phyloP scores from a whole-genome alignment of 2,797 vertebrate genomes.

The Spinibarbus caldwelli region DNA sequence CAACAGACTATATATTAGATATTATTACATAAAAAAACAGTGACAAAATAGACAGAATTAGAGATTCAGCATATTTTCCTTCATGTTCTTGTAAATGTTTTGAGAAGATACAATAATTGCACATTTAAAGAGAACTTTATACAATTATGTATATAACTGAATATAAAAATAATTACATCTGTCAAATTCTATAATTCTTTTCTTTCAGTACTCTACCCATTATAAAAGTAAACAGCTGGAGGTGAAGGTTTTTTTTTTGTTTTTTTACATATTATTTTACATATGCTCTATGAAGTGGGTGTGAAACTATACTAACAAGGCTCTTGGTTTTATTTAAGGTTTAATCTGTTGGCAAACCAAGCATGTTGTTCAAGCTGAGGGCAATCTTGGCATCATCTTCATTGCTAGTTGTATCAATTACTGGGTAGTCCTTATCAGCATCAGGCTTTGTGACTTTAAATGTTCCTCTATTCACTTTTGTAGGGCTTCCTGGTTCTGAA shows the following conservation, averaged over 20 bases:
- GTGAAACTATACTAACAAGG: neutral
- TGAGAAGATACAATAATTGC: neutral
- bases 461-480: constrained; percentile 68
- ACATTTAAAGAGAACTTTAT: constrained; percentile 16
- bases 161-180: constrained; percentile 42
- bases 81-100: neutral
- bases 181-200: neutral
- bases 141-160: neutral
- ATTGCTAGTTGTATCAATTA: constrained; percentile 55
- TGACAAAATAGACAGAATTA: constrained; percentile 14
- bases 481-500: constrained; percentile 49
- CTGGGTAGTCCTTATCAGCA: constrained; percentile 49
- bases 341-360: constrained; percentile 64
- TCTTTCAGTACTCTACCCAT: neutral
- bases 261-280: neutral
- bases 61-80: constrained; percentile 12
- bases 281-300: neutral
- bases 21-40: constrained; percentile 12
- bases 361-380: constrained; percentile 77
- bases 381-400: constrained; percentile 64
- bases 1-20: constrained; percentile 33
- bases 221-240: neutral
- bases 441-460: constrained; percentile 73
- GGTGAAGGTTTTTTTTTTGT: too few species aligned
- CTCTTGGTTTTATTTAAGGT: neutral